phyloP scores from a whole-genome alignment of 2,888 invertebrate species.

The Himalopsyche japonica region DNA sequence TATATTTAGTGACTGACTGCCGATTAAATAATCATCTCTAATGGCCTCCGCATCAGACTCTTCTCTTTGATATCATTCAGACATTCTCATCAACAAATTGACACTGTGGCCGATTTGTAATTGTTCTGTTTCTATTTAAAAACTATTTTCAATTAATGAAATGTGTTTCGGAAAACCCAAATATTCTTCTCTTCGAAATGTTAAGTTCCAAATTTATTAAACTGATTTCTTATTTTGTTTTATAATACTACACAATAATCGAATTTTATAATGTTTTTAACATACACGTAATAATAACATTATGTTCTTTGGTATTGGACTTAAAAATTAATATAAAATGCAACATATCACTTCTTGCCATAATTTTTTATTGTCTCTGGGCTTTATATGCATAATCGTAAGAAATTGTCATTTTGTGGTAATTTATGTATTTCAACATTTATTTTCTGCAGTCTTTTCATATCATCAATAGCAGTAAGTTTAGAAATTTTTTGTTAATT shows the following conservation, averaged over 20 bases:
- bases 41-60: neutral
- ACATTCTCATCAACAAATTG: neutral
- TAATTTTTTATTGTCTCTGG: neutral
- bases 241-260: neutral
- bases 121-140: neutral
- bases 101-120: neutral
- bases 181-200: neutral
- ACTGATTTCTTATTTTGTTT: neutral
- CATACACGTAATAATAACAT: neutral
- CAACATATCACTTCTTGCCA: neutral
- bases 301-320: neutral
- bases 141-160: neutral
- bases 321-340: neutral
- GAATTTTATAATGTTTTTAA: neutral
- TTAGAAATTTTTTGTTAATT: neutral
- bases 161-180: neutral
- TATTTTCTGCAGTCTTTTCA: slow-evolving; percentile 15
- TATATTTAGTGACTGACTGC: neutral
- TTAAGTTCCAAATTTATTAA: neutral
- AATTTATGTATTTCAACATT: neutral
- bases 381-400: neutral
- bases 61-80: neutral
- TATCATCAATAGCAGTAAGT: slow-evolving; percentile 15
- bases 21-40: neutral
- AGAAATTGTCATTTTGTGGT: neutral